Conservation (phyloP, 1,140 invertebrate genomes). For the Habropoda laboriosa region DNA sequence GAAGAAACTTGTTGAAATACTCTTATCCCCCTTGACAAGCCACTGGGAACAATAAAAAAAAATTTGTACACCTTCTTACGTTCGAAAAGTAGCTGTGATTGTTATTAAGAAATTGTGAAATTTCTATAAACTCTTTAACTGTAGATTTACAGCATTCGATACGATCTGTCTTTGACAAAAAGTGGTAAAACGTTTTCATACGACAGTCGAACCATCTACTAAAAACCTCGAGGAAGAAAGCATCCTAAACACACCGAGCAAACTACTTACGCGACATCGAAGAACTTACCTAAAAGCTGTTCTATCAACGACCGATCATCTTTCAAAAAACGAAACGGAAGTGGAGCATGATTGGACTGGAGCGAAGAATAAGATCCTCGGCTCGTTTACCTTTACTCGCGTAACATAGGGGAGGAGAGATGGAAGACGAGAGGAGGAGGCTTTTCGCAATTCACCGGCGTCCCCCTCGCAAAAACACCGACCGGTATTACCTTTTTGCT, state of each 20-base stretch:
- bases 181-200: background rate
- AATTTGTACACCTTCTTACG: too few species aligned
- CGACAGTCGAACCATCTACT: background rate
- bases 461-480: background rate
- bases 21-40: too few species aligned
- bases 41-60: background rate
- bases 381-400: constrained; percentile 2
- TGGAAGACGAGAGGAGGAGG: background rate
- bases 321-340: background rate
- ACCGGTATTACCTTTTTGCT: constrained; percentile 25
- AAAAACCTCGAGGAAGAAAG: background rate
- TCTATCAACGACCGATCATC: background rate
- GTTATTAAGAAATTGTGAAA: too few species aligned
- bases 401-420: background rate
- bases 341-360: constrained; percentile 15
- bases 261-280: background rate
- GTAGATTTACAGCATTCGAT: too few species aligned
- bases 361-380: constrained; percentile 8
- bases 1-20: background rate
- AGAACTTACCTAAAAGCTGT: background rate
- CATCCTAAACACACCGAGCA: background rate
- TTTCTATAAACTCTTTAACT: too few species aligned
- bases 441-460: background rate
- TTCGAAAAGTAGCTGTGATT: too few species aligned
- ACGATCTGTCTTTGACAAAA: too few species aligned